phyloP scores from a whole-genome alignment of 1,140 invertebrate genomes.

The Drosophila biarmipes region DNA sequence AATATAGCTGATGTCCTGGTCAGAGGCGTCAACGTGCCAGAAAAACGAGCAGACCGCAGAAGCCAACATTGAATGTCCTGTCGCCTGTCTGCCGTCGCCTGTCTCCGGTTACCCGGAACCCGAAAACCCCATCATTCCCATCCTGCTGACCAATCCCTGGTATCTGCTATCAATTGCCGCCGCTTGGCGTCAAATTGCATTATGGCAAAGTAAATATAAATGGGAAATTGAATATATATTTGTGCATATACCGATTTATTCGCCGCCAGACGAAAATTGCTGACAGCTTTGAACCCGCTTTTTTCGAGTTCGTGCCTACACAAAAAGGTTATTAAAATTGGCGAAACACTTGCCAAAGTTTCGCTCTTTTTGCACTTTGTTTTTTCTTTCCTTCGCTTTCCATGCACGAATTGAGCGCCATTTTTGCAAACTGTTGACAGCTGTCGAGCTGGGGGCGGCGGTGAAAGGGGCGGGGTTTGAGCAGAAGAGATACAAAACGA shows the following conservation, averaged over 20 bases:
- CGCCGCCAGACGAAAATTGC: constrained; percentile 31
- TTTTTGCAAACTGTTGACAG: constrained; percentile 72
- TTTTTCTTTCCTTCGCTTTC: constrained; percentile 40
- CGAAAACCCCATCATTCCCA: constrained; percentile 9
- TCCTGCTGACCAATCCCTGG: constrained; percentile 18
- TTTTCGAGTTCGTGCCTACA: constrained; percentile 37
- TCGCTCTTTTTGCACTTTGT: constrained; percentile 27
- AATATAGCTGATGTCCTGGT: constrained; percentile 28
- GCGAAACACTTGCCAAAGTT: constrained; percentile 53
- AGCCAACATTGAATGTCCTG: constrained; percentile 39
- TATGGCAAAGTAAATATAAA: constrained; percentile 66
- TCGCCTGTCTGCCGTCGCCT: constrained; percentile 34
- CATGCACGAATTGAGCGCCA: constrained; percentile 56
- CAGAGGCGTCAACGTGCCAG: constrained; percentile 58
- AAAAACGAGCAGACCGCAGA: constrained; percentile 58
- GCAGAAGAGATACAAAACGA: constrained; percentile 21
- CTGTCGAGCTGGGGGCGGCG: constrained; percentile 30
- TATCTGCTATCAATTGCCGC: constrained; percentile 66
- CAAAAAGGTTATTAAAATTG: constrained; percentile 58
- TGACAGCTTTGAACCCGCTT: constrained; percentile 31
- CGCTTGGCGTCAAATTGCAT: constrained; percentile 66
- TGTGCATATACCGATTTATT: constrained; percentile 33
- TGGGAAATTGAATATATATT: constrained; percentile 65
- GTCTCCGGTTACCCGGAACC: constrained; percentile 37
- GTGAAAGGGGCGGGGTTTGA: neutral